Base-by-base conservation (phyloP, 2,113 vertebrate genomes). In the Lycaon pictus region DNA sequence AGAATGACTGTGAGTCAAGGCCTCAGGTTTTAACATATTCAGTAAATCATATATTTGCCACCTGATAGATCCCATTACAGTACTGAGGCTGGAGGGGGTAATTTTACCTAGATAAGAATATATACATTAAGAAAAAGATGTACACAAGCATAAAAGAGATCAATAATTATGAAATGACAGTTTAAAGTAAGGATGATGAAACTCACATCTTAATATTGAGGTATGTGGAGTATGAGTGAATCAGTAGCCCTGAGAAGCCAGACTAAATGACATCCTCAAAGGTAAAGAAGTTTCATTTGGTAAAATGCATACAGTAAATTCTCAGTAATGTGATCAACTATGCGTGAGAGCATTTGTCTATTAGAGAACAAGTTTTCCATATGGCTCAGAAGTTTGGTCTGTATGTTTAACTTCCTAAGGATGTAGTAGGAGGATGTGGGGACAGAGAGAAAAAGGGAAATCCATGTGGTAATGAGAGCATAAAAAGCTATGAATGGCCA, bases 341-440 rank as follows among this genome's bases (percentile, higher is more conserved):
- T 4, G 10, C n/a, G 3, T 55, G 72, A 58, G 35, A 82, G 8
- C 13, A 82, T 58, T 76, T 19, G 72, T 65, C 13, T 74, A 63
- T 20, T n/a, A 48, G 56, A 72, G 12, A 82, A 56, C 12, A 63
- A 25, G 22, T 9, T 76, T 88, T 93, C n/a, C 37, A 60, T 20
- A 60, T 58, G 19, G 22, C 43, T 22, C 15, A 48, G 27, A 56
- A 51, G 27, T 85, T 85, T 69, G 13, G 15, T 69, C 7, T 37
- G 35, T 8, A 37, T 53, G 11, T 69, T 79, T 56, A 11, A 11
- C 37, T 71, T 71, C 12, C 9, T 69, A 60, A 25, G 20, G 6
- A 0, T 35, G 1, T 79, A 85, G 1, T 60, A 13, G 5, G 9
- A 53, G 3, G 3, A 55, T 80, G 2, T 23, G 20, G 7, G 10